Evolutionary conservation across 2,113 vertebrate species (phyloP), one percentile per base, ranked within the genome.

Genomic region (Mus spicilegus): DNA sequence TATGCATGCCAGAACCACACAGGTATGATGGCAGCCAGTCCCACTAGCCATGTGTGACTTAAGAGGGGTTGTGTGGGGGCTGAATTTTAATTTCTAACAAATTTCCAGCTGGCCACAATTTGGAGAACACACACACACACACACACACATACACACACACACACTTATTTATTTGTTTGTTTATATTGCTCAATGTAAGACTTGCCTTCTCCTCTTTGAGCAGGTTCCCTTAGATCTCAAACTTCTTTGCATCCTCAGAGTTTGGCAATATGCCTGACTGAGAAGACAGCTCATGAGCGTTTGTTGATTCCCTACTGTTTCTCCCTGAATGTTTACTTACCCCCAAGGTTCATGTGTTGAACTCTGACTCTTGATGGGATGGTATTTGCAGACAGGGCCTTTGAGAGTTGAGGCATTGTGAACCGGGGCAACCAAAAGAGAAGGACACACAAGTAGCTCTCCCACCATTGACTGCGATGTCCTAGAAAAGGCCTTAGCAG

Each of bases 241-340:
- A 81, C 22, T 75, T 86, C 77, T 95, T 91, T 77, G 39, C 42
- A 56, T 39, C 19, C 30, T 70, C 28, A 85, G 65, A 91, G 3
- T 89, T 58, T 73, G 67, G 36, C 33, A 88, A 56, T 82, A 11
- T 89, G 39, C 24, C 28, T 89, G 61, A 75, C 80, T 11, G 90
- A 63, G 56, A 22, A 72, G 65, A 92, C 10, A 92, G 89, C 65
- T 69, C 42, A 81, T 17, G 33, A 95, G 16, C 95, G 39, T 90
- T 61, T 85, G 30, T 58, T 75, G 80, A 92, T 93, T 86, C 7
- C 19, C 46, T 69, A 5, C 49, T 70, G 39, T 76, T 61, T 84
- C 46, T 16, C 13, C 46, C 12, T 4, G n/a, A 69, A 49, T 33
- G 4, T 70, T 70, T 70, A 19, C 73, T 69, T 28, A 46, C 9